Conservation (phyloP, 2,888 invertebrate species). For the Heliconius erato region DNA sequence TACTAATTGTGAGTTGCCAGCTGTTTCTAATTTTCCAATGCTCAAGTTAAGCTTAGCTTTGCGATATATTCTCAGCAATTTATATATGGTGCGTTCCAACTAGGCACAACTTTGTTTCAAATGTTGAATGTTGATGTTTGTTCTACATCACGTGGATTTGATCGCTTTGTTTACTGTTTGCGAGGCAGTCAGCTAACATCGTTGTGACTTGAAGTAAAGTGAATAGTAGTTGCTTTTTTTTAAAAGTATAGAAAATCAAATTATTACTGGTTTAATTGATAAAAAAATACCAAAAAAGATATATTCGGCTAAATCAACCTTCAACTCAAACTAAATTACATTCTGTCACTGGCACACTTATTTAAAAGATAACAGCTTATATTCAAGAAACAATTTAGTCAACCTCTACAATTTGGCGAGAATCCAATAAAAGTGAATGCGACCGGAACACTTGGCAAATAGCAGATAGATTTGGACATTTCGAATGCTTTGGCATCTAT, state of each 20-base stretch:
- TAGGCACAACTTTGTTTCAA: background rate
- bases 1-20: constrained; percentile 31
- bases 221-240: background rate
- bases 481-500: constrained; percentile 46
- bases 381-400: constrained; percentile 38
- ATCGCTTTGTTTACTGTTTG: background rate
- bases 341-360: constrained; percentile 30
- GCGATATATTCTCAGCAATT: constrained; percentile 50
- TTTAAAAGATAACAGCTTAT: constrained; percentile 30
- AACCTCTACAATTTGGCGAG: constrained; percentile 54
- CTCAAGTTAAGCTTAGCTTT: constrained; percentile 48
- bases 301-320: background rate
- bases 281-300: background rate
- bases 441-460: constrained; percentile 68
- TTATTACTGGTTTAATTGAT: background rate
- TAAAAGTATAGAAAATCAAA: background rate
- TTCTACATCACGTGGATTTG: background rate
- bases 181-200: background rate
- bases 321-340: background rate
- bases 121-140: background rate
- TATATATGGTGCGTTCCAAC: constrained; percentile 38
- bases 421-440: constrained; percentile 54
- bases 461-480: constrained; percentile 46
- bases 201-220: background rate
- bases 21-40: constrained; percentile 47